These are phyloP conservation scores for Cantharis nigra DNA, from an alignment of 2,888 invertebrate species.

Conservation along the genomic window DNA sequence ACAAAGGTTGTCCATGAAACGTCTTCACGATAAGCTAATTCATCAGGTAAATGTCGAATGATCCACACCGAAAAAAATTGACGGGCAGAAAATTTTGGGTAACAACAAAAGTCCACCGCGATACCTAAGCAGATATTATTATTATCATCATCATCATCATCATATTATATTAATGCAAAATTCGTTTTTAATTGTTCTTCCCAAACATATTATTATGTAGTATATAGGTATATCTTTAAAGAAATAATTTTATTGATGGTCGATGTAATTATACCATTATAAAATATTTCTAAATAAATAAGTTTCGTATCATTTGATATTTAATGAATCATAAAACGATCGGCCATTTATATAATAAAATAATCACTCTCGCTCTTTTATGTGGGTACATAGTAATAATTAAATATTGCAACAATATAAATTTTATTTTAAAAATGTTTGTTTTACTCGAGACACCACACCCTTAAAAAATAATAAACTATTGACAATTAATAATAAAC, in stretches of 20 bases:
- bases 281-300: not conserved
- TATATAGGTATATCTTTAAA: not conserved
- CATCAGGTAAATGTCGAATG: not conserved
- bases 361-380: not conserved
- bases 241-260: not conserved
- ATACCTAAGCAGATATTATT: no score
- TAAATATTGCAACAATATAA: not conserved
- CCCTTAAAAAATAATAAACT: not conserved
- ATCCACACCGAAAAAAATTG: not conserved
- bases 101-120: not conserved
- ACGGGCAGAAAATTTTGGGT: not conserved
- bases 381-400: not conserved
- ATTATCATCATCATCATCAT: no score
- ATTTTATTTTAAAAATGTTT: not conserved
- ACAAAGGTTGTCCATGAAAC: conserved; percentile 25
- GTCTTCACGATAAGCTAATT: conserved; percentile 16
- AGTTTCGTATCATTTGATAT: not conserved
- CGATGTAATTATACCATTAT: not conserved
- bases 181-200: not conserved
- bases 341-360: not conserved
- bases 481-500: no score
- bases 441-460: not conserved
- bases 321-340: not conserved
- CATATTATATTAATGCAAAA: no score
- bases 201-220: no score